Base-by-base conservation (phyloP, 2,113 vertebrate genomes). In the Eulemur rufifrons region DNA sequence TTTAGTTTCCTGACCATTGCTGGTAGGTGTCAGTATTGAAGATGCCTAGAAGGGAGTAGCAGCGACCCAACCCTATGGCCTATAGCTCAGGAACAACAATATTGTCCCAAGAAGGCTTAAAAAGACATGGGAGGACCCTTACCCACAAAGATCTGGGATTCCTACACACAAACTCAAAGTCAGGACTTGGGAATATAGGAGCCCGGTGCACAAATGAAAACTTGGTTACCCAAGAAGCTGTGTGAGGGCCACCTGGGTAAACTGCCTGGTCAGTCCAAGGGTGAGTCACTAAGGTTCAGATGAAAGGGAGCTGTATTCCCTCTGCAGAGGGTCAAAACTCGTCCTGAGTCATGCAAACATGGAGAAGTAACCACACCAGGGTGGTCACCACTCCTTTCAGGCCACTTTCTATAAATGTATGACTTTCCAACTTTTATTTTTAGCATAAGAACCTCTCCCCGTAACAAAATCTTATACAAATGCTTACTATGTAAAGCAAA, bases 381-480 rank as follows among this genome's bases (percentile, higher is more conserved):
- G 6, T 39, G n/a, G 21, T 54, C 6, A 13, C 45, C 21, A 71
- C 32, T 81, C 39, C n/a, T 89, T 32, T 64, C 23, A 25, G 52
- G 45, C 61, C 61, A 14, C 77, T 71, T 88, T 78, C 77, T 56
- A 5, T 63, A 78, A 15, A 52, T 23, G 9, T 27, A 6, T 23
- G 52, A 50, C 86, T 78, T 83, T 82, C 25, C n/a, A 66, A 77
- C 18, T 81, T 64, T 82, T 63, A 25, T 61, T 86, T 88, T 85
- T 82, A 82, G 61, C 69, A 54, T 18, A 86, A 42, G 56, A 37
- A 66, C 4, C 50, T 89, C 56, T 71, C 37, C 23, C 21, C 39
- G 76, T 89, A 85, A 71, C n/a, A 66, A 69, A 69, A 63, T 54
- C 42, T 37, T 83, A 91, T 45, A 78, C 27, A 61, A 56, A 95